Conservation (phyloP, 2,888 invertebrate genomes). For the Nineta flava region DNA sequence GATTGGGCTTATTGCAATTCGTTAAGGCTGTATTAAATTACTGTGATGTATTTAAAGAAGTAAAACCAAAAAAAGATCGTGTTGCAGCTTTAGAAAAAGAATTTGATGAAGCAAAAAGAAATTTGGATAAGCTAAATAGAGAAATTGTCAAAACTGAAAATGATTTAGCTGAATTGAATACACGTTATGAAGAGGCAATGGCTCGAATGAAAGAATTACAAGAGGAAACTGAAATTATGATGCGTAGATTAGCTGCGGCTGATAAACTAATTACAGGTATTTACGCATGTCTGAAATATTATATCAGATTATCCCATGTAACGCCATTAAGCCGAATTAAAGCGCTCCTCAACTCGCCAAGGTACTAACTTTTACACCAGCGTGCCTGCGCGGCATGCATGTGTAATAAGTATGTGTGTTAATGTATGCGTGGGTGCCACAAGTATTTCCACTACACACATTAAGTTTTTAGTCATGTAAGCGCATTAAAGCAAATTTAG, state of each 20-base stretch:
- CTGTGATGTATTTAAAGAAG: constrained; percentile 73
- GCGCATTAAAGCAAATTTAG: no score
- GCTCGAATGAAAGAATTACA: constrained; percentile 46
- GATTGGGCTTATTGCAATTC: constrained; percentile 70
- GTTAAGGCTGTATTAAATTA: constrained; percentile 80
- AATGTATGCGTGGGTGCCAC: no score
- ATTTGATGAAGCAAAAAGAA: constrained; percentile 40
- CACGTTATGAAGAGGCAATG: constrained; percentile 65
- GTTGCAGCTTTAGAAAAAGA: constrained; percentile 64
- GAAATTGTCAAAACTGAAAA: constrained; percentile 59
- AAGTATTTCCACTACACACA: no score
- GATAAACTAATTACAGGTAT: constrained; percentile 75
- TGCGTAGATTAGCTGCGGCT: constrained; percentile 63
- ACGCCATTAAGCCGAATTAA: no score
- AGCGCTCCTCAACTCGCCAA: no score
- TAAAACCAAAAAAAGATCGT: constrained; percentile 70
- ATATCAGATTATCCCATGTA: no score
- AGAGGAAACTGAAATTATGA: constrained; percentile 69
- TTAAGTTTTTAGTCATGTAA: no score
- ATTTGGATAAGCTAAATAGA: constrained; percentile 53
- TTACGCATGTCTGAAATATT: no score
- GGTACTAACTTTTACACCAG: no score
- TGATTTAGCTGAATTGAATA: constrained; percentile 50
- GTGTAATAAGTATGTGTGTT: no score
- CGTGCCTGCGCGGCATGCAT: no score